Evolutionary conservation across 2,888 invertebrate genomes (phyloP).

Genomic region (Caenorhabditis sp.): DNA sequence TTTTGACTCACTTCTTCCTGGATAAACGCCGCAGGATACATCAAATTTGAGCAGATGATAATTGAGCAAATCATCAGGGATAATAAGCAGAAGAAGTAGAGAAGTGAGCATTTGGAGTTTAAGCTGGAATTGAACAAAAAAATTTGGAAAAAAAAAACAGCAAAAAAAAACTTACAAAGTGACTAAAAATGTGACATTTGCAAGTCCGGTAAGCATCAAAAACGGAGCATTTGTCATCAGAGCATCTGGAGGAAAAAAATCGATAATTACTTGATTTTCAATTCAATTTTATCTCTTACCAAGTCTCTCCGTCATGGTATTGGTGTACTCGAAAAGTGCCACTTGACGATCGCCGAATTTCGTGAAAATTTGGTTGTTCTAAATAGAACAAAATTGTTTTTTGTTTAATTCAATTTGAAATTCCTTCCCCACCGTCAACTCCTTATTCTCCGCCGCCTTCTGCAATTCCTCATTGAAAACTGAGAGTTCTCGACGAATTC

Average conservation of each 20-base stretch:
- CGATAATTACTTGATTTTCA: not conserved
- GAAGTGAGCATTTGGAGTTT: not conserved
- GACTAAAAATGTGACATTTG: constrained; percentile 20
- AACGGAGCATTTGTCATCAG: constrained; percentile 38
- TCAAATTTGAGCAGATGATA: constrained; percentile 18
- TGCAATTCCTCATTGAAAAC: constrained; percentile 46
- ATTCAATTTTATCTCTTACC: constrained; percentile 1
- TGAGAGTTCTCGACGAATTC: constrained; percentile 33
- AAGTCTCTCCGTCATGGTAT: constrained; percentile 19
- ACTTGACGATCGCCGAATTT: constrained; percentile 24
- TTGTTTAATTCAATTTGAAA: not conserved
- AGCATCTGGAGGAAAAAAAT: too few species aligned
- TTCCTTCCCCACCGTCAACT: constrained; percentile 6
- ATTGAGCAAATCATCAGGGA: not conserved
- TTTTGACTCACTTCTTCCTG: constrained; percentile 26
- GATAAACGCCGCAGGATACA: constrained; percentile 42
- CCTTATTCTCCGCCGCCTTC: constrained; percentile 25
- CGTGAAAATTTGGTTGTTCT: not conserved
- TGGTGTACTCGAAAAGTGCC: constrained; percentile 36
- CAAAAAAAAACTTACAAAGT: constrained; percentile 10
- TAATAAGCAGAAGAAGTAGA: constrained; percentile 25
- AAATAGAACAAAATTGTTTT: constrained; percentile 11
- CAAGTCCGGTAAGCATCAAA: not conserved
- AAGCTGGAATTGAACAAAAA: constrained; percentile 25
- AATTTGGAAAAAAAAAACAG: not conserved